Percentiles rank a stretch among this genome's conserved stretches.
Conservation (phyloP, 2,113 vertebrate genomes). For the Dasyprocta punctata region DNA sequence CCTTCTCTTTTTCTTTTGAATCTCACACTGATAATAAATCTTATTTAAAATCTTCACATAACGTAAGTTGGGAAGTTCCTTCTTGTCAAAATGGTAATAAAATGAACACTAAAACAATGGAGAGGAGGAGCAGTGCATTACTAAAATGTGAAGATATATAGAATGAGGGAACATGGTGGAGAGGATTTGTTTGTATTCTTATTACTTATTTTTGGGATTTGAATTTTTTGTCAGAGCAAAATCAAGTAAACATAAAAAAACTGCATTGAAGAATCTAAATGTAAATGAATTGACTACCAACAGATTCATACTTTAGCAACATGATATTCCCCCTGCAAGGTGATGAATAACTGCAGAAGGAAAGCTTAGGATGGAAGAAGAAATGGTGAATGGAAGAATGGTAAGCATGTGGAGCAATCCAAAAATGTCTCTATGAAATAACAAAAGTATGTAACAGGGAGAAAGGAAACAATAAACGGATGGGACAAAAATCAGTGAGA, state of each 20-base stretch:
- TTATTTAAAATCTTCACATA: not conserved
- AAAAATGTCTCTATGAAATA: not conserved
- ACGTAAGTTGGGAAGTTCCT: not conserved
- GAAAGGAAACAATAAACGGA: not conserved
- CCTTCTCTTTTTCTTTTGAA: not conserved
- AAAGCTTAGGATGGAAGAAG: not conserved
- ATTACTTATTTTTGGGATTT: not conserved
- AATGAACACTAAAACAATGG: not conserved
- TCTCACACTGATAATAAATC: not conserved
- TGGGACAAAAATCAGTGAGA: not conserved
- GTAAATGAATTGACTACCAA: not conserved
- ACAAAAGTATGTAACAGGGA: not conserved
- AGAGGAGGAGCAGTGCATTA: not conserved
- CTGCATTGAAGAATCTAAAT: not conserved
- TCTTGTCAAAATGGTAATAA: not conserved
- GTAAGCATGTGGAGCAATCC: not conserved
- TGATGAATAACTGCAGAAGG: not conserved
- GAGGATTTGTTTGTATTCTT: not conserved
- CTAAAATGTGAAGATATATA: not conserved
- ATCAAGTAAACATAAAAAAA: not conserved
- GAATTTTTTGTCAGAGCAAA: not conserved
- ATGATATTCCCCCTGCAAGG: not conserved
- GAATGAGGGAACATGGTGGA: not conserved
- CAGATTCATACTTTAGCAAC: not conserved
- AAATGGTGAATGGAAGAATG: not conserved